Base-by-base conservation (phyloP, 2,797 vertebrate species). In the Mormyrops boulengeri region DNA sequence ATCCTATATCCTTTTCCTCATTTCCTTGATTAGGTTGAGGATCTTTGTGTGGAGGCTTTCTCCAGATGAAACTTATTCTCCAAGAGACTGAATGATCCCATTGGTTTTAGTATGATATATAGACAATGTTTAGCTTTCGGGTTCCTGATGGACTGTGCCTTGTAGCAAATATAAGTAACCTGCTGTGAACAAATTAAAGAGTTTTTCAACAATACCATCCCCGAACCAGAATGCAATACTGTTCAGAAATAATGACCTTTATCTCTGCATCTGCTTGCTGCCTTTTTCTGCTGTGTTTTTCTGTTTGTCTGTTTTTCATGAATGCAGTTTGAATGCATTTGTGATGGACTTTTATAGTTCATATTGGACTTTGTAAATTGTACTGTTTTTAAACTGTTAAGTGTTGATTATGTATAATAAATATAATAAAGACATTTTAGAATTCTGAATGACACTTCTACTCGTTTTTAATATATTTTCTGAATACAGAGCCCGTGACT, bases 331-430 rank as follows among this genome's bases (percentile, higher is more conserved):
- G 17, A 89, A 49, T 89, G 94, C 93, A 91, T 95, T 95, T 94
- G 94, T 96, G 93, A 92, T 91, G 8, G 30, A 88, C 92, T 90
- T 89, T 55, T 90, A 93, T 93, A 94, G 95, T 96, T 96, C 95
- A 96, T 94, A 94, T 96, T 96, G 95, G 95, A 96, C 95, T 88
- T 73, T 91, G 53, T 89, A 88, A 90, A 88, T 86, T 89, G 52
- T 92, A 92, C 93, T 95, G 93, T 91, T 95, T 96, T 95, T 94
- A 93, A 93, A 90, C 90, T 47, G 38, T 88, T 62, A 91, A 92
- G 93, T 91, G 91, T 91, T 89, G 50, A 53, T 1, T 77, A 17
- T 55, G 87, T 85, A 73, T 44, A 62, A 91, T 87, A 88, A 92
- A 88, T 89, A 85, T 91, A 91, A 93, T 92, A 95, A 95, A 92